Evolutionary conservation across 1,140 invertebrate genomes (phyloP).

Genomic region (Neodiprion fabricii): DNA sequence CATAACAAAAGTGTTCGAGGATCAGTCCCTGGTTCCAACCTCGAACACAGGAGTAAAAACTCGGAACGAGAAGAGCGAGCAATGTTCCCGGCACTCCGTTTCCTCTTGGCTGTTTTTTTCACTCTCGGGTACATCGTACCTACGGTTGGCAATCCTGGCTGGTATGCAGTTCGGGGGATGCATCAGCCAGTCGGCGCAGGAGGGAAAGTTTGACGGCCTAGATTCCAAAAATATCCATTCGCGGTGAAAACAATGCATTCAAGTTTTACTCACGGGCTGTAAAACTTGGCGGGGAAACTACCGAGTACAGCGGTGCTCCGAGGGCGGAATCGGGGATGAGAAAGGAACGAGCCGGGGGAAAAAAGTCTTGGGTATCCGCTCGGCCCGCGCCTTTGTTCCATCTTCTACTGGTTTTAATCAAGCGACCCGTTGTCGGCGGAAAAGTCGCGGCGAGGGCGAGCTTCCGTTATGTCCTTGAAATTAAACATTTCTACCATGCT

Average conservation of each 20-base stretch:
- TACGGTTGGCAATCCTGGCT: too few relatives aligned
- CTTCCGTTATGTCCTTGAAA: too few relatives aligned
- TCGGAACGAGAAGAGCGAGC: not conserved
- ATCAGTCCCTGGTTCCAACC: not conserved
- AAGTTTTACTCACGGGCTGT: not conserved
- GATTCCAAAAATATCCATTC: conserved; percentile 6
- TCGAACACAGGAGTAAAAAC: not conserved
- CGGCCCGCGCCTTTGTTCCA: not conserved
- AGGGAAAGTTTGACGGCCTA: not conserved
- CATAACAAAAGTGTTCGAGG: not conserved
- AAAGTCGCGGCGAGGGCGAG: not conserved
- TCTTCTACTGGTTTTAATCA: not conserved
- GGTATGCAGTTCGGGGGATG: not conserved
- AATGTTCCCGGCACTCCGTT: not conserved
- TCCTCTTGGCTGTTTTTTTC: not conserved
- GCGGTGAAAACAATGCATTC: not conserved
- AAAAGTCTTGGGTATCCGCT: too few relatives aligned
- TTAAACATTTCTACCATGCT: too few relatives aligned
- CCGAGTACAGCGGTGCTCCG: not conserved
- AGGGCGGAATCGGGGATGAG: not conserved
- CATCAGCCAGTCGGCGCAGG: not conserved
- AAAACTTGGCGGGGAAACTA: not conserved
- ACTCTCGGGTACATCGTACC: not conserved
- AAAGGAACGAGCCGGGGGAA: not conserved
- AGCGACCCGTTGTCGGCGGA: not conserved